These are phyloP conservation scores for Malurus cyaneus DNA, from an alignment of 2,113 vertebrate species.

Conservation along the genomic window DNA sequence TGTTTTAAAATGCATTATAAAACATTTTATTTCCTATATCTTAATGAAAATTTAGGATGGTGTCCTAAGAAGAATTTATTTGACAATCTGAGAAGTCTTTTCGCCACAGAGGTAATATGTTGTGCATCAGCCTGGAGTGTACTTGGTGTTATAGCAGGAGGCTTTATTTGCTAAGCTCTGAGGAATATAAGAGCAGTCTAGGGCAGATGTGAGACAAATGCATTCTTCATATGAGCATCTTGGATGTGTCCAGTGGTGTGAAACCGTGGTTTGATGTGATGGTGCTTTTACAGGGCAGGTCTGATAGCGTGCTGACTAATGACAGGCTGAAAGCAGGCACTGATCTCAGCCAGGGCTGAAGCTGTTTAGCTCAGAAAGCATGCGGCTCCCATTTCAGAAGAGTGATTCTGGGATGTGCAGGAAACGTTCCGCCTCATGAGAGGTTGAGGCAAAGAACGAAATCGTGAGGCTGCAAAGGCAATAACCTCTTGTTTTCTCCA, in stretches of 20 bases:
- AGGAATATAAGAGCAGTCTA: not conserved
- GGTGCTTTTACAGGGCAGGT: constrained; percentile 25
- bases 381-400: not conserved
- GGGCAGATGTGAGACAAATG: not conserved
- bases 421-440: not conserved
- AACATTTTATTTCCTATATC: constrained; percentile 51
- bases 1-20: constrained; percentile 63
- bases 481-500: not conserved
- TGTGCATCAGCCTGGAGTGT: not conserved
- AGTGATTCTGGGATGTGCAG: not conserved
- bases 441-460: not conserved
- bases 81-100: constrained; percentile 55
- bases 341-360: not conserved
- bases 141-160: not conserved
- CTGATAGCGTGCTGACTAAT: not conserved
- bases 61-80: constrained; percentile 59
- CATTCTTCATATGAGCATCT: not conserved
- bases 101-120: not conserved
- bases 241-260: not conserved
- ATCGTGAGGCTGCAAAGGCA: not conserved
- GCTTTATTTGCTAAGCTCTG: not conserved
- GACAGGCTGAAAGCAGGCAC: not conserved
- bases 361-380: not conserved
- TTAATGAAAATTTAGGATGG: constrained; percentile 55
- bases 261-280: constrained; percentile 23